These are phyloP conservation scores for Pluvianellus socialis DNA, from an alignment of 2,113 vertebrate species.

Conservation along the genomic window DNA sequence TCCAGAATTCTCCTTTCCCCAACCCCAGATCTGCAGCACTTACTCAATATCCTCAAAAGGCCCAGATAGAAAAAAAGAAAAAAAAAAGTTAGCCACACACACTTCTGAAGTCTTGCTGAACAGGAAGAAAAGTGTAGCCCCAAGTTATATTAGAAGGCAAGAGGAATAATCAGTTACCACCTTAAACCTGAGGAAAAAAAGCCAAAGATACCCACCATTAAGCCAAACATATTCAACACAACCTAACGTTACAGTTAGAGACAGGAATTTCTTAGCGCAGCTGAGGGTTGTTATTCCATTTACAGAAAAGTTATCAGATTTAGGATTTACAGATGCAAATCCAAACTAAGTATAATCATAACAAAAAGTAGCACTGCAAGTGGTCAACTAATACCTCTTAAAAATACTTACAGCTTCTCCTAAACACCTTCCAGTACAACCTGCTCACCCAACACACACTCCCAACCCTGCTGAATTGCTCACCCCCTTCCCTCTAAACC, in stretches of 20 bases:
- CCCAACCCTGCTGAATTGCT: fast-evolving
- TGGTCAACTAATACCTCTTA: neutral
- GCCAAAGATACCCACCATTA: neutral
- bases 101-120: neutral
- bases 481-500: neutral
- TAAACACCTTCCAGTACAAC: fast-evolving
- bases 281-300: neutral
- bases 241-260: neutral
- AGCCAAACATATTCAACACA: neutral
- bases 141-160: neutral
- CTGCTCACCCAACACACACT: fast-evolving
- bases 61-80: neutral
- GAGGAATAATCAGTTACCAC: neutral
- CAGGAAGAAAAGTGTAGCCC: neutral
- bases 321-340: neutral
- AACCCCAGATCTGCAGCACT: neutral
- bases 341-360: neutral
- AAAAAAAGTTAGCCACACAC: neutral
- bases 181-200: neutral
- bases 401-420: neutral
- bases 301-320: neutral
- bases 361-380: neutral
- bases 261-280: neutral
- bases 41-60: neutral
- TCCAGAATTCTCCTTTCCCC: neutral